A percentile compares a stretch with the other conserved stretches of the same genome.
Conservation (phyloP, 2,113 vertebrate species). For the Mobula birostris region DNA sequence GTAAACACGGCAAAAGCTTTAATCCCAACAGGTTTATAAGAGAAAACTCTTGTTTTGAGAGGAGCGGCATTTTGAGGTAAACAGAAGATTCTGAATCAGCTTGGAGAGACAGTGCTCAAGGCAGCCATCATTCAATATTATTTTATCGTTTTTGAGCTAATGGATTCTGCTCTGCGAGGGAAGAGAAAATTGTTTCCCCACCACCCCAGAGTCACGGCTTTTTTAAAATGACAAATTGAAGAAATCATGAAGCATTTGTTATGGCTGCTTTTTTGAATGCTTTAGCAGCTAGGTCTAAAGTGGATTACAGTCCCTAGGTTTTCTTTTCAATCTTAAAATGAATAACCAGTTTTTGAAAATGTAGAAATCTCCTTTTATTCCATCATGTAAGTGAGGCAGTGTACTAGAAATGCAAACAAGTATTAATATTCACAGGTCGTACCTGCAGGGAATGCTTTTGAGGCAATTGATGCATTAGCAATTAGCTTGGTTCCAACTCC, state of each 20-base stretch:
- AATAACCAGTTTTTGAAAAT: neutral
- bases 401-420: conserved; percentile 16
- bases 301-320: neutral
- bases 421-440: neutral
- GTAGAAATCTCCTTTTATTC: neutral
- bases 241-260: neutral
- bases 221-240: neutral
- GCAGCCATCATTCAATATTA: neutral
- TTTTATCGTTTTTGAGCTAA: neutral
- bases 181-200: neutral
- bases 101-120: neutral
- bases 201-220: neutral
- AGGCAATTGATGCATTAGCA: neutral
- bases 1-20: neutral
- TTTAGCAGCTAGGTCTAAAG: neutral
- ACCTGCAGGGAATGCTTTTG: neutral
- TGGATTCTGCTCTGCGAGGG: neutral
- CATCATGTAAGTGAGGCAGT: neutral
- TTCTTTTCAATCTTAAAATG: conserved; percentile 9
- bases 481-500: neutral
- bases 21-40: neutral
- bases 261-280: neutral
- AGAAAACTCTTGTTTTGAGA: neutral
- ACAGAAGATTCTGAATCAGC: neutral
- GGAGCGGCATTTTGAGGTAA: neutral